Evolutionary conservation across 1,140 invertebrate genomes (phyloP), one percentile per base, ranked within the genome.

Genomic region (Heterodera schachtii): DNA sequence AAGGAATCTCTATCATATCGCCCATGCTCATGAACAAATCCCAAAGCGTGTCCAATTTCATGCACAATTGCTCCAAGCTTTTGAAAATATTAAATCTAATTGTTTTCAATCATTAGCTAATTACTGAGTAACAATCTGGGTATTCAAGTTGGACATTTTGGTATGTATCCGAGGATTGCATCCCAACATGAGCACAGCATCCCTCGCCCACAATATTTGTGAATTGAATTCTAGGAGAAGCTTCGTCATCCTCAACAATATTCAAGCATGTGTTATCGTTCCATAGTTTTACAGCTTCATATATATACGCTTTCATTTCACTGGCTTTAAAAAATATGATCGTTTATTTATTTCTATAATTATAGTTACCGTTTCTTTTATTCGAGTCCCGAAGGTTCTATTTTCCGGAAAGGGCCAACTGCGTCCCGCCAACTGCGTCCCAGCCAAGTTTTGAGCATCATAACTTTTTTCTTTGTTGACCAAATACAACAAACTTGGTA

Each of bases 191-290:
- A 1, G 64, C 41, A 1, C 8, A 8, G 60, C 77, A 79, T 16
- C 77, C 77, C 49, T 77, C 77, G 49, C 49, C 49, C 49, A 11
- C 49, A 47, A 84, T 86, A 67, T 82, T 76, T 85, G 86, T 86
- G 81, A 86, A 87, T 43, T 85, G 84, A 60, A 87, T 82, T 44
- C 85, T 79, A n/a, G 84, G n/a, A 4, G 75, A 85, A 1, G 57
- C 83, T 9, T 83, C 66, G 13, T 81, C 85, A 19, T 85, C 76
- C 44, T 87, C 82, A 13, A 84, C 79, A 73, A 82, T 80, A 21
- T 81, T 21, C 8, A 73, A 31, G 4, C 19, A 21, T 7, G 49
- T 75, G 73, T 43, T 75, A 2, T 52, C 49, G 49, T 52, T 8
- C 49, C 49, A 52, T 2, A 52, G 6, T 11, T 52, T 6, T 11